Evolutionary conservation across 2,113 vertebrate species (phyloP).

Genomic region (Antechinus stuartii): DNA sequence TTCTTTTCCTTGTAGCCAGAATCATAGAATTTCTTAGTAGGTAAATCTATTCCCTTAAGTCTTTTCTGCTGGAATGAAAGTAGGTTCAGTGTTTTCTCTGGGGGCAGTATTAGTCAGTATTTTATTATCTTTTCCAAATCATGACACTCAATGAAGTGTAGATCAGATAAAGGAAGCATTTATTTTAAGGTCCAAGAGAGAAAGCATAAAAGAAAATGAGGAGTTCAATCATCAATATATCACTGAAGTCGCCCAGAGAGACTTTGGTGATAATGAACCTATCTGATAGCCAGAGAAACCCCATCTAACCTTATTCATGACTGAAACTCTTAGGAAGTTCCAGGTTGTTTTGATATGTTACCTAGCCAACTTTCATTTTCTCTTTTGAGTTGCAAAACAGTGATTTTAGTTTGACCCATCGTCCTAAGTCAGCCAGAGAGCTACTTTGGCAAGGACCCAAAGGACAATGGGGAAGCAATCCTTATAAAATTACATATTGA

Average conservation of each 20-base stretch:
- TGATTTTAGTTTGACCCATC: conserved; percentile 66
- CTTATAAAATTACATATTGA: conserved; percentile 80
- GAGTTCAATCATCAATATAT: conserved; percentile 65
- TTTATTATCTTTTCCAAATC: conserved; percentile 67
- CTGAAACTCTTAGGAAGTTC: conserved; percentile 43
- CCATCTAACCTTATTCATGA: conserved; percentile 52
- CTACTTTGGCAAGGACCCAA: conserved; percentile 67
- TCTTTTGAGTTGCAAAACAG: conserved; percentile 57
- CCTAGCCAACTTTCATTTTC: conserved; percentile 61
- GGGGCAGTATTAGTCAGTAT: conserved; percentile 34
- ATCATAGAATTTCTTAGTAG: conserved; percentile 14
- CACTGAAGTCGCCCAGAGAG: conserved; percentile 48
- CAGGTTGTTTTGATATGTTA: conserved; percentile 13
- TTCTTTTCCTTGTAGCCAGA: conserved; percentile 33
- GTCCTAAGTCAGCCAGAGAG: conserved; percentile 56
- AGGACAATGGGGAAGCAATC: conserved; percentile 69
- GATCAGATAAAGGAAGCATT: conserved; percentile 73
- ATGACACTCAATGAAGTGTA: conserved; percentile 57
- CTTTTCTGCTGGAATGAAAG: conserved; percentile 59
- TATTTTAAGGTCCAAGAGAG: conserved; percentile 66
- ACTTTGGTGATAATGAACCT: conserved; percentile 39
- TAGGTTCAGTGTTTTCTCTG: conserved; percentile 39
- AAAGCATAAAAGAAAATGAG: conserved; percentile 71
- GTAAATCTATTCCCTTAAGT: conserved; percentile 51
- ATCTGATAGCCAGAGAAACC: conserved; percentile 40